Percentiles rank a stretch among this genome's conserved stretches.
phyloP scores from a whole-genome alignment of 35 echinoderm and acorn worm species.

The Ophiothrix spiculata region DNA sequence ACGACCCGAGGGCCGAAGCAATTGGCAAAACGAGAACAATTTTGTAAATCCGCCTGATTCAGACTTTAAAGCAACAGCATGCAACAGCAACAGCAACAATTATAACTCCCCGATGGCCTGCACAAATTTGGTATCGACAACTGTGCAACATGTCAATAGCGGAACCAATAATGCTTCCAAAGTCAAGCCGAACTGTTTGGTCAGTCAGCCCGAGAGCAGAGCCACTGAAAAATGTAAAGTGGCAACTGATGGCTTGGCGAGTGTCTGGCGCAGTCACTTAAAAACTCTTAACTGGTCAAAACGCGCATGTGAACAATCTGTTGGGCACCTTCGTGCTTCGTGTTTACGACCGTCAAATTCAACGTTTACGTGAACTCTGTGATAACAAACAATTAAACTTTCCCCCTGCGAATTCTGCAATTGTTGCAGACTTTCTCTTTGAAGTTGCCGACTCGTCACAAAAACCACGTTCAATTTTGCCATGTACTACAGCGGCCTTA shows the following conservation, averaged over 20 bases:
- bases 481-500: neutral
- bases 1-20: slow-evolving; percentile 9
- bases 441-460: neutral
- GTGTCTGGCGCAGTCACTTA: slow-evolving; percentile 35
- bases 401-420: neutral
- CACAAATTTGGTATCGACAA: slow-evolving; percentile 27
- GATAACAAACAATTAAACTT: neutral
- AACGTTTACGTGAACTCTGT: neutral
- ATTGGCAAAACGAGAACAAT: slow-evolving; percentile 56
- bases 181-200: neutral
- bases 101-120: slow-evolving; percentile 30
- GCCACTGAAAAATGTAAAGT: slow-evolving; percentile 21
- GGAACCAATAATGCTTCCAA: neutral
- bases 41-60: slow-evolving; percentile 31
- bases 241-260: slow-evolving; percentile 47
- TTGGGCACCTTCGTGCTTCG: slow-evolving; percentile 32
- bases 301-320: slow-evolving; percentile 19
- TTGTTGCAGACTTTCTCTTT: neutral
- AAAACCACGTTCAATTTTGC: neutral
- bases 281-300: slow-evolving; percentile 19
- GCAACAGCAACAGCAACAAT: slow-evolving; percentile 36
- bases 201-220: slow-evolving; percentile 17
- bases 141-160: neutral
- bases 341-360: slow-evolving; percentile 26
- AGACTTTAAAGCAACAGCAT: slow-evolving; percentile 8